A percentile compares a stretch with the other conserved stretches of the same genome.
Evolutionary conservation across 2,797 vertebrate species (phyloP).

Genomic region (Arremon aurantiirostris): DNA sequence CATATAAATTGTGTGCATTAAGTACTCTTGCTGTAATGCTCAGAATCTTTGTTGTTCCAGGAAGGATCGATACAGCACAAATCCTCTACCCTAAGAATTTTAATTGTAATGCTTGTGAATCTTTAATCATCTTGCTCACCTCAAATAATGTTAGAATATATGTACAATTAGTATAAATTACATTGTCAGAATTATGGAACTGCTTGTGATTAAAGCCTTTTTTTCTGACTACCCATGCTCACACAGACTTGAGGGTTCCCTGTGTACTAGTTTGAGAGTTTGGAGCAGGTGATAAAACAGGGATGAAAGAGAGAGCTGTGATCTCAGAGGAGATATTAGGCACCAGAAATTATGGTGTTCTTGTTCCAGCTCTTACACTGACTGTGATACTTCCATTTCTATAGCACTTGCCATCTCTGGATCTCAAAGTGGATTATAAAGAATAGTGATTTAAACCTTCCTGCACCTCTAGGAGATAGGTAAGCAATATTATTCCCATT

Average conservation of each 20-base stretch:
- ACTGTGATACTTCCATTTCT: constrained; percentile 70
- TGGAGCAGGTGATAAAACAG: neutral
- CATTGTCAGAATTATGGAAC: neutral
- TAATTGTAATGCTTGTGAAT: neutral
- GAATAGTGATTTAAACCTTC: constrained; percentile 71
- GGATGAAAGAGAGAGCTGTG: constrained; percentile 32
- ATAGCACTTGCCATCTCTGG: constrained; percentile 73
- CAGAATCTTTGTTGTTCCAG: neutral
- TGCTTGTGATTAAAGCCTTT: neutral
- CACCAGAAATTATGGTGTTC: constrained; percentile 56
- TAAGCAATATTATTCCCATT: constrained; percentile 71
- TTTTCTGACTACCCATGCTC: neutral
- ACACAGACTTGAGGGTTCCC: neutral
- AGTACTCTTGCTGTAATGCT: neutral
- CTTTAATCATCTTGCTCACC: neutral
- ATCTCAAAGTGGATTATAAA: constrained; percentile 74
- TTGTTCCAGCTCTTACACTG: constrained; percentile 63
- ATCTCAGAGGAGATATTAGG: constrained; percentile 41
- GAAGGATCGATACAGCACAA: neutral
- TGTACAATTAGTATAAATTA: neutral
- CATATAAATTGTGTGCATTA: neutral
- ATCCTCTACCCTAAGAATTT: neutral
- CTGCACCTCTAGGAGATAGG: constrained; percentile 71
- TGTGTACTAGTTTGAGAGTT: neutral
- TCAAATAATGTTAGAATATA: neutral